Conservation (phyloP, 2,888 invertebrate species). For the Meliscaeva auricollis region DNA sequence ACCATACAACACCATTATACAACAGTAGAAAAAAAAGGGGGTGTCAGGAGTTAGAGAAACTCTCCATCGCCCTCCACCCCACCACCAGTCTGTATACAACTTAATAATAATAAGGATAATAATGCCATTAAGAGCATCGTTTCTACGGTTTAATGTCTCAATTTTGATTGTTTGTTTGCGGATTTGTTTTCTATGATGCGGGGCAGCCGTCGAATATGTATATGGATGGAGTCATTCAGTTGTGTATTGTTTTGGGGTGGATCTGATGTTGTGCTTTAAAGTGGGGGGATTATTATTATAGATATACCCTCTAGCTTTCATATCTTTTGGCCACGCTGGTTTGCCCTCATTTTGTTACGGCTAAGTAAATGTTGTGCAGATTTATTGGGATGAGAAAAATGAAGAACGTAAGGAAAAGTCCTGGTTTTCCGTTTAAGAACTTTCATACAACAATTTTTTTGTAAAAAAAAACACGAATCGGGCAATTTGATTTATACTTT, state of each 20-base stretch:
- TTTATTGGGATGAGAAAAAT: neutral
- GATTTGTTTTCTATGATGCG: slow-evolving; percentile 64
- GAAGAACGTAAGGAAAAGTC: no score
- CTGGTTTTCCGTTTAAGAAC: no score
- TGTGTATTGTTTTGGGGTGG: slow-evolving; percentile 43
- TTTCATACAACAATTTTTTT: no score
- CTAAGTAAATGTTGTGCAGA: neutral
- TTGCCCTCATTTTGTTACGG: slow-evolving; percentile 16
- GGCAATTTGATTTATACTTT: no score
- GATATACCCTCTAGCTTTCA: slow-evolving; percentile 12
- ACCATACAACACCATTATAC: neutral
- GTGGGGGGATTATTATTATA: neutral
- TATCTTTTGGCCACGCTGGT: slow-evolving; percentile 8
- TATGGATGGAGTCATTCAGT: slow-evolving; percentile 68
- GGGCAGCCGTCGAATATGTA: neutral
- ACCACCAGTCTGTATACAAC: slow-evolving; percentile 62
- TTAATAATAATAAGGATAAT: slow-evolving; percentile 74
- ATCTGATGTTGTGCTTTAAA: slow-evolving; percentile 13
- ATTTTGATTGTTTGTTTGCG: slow-evolving; percentile 77
- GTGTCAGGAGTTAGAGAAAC: slow-evolving; percentile 48
- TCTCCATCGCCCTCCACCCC: slow-evolving; percentile 1
- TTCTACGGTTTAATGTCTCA: slow-evolving; percentile 77
- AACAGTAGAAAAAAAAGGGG: slow-evolving; percentile 48
- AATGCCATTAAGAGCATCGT: slow-evolving; percentile 76
- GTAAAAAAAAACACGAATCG: no score